Evolutionary conservation across 2,888 invertebrate genomes (phyloP).

Genomic region (Phyto melanocephala): DNA sequence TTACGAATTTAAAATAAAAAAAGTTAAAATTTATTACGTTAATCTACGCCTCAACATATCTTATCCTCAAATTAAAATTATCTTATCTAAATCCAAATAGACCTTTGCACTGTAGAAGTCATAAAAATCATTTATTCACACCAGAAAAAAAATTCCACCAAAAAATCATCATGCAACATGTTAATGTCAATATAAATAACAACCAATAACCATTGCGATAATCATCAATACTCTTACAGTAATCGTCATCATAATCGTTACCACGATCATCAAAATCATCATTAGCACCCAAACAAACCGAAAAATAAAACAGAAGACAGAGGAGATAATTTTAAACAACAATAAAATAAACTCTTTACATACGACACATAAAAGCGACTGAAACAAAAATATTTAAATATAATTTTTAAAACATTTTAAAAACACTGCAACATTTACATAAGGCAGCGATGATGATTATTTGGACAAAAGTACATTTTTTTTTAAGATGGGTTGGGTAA

Average conservation of each 20-base stretch:
- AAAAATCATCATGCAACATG: constrained; percentile 15
- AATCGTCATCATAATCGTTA: constrained; percentile 70
- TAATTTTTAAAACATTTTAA: neutral
- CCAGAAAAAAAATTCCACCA: constrained; percentile 27
- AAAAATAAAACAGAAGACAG: constrained; percentile 59
- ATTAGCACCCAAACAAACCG: constrained; percentile 68
- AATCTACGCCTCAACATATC: no score
- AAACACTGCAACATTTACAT: neutral
- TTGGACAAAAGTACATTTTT: neutral
- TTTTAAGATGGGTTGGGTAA: neutral
- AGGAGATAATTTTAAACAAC: constrained; percentile 13
- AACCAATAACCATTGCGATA: constrained; percentile 64
- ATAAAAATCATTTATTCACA: constrained; percentile 67
- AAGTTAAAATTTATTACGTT: no score
- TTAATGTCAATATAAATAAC: constrained; percentile 56
- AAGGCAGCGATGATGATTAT: neutral
- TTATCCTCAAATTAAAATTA: neutral
- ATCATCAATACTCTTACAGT: constrained; percentile 66
- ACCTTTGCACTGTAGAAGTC: constrained; percentile 50
- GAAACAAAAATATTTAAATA: constrained; percentile 15
- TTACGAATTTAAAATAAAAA: no score
- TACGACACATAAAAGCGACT: neutral
- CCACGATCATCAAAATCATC: constrained; percentile 67
- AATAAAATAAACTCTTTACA: constrained; percentile 25
- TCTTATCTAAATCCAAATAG: neutral